These are phyloP conservation scores for Chamaea fasciata DNA, from an alignment of 2,113 vertebrate species.

Conservation along the genomic window DNA sequence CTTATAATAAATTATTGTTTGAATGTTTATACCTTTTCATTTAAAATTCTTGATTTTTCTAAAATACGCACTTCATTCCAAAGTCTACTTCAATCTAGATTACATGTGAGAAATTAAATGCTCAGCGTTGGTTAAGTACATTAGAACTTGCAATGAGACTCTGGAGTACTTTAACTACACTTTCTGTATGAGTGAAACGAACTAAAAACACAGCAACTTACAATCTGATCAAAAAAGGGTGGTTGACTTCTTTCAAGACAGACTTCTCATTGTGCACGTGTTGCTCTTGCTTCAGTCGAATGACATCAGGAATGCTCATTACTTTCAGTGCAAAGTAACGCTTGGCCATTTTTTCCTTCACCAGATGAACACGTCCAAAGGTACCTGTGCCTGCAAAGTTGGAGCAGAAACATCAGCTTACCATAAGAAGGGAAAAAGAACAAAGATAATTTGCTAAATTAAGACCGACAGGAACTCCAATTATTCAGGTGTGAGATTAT, in stretches of 20 bases:
- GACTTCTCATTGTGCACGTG: conserved; percentile 97
- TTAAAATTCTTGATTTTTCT: not conserved
- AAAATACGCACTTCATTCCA: not conserved
- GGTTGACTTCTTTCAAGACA: conserved; percentile 87
- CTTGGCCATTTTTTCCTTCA: conserved; percentile 80
- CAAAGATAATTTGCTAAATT: not conserved
- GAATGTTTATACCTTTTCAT: not conserved
- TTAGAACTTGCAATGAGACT: not conserved
- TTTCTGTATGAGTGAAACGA: not conserved
- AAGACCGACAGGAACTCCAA: not conserved
- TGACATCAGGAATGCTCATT: conserved; percentile 94
- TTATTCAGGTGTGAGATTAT: not conserved
- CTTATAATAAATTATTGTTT: not conserved
- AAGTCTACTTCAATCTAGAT: not conserved
- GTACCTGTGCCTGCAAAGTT: conserved; percentile 85
- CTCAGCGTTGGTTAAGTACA: not conserved
- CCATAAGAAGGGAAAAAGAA: not conserved
- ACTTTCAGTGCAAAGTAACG: conserved; percentile 89
- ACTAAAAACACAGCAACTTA: conserved; percentile 69
- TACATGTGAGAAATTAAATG: not conserved
- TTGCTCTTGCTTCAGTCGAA: conserved; percentile 93
- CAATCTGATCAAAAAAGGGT: conserved; percentile 91
- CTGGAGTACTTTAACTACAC: not conserved
- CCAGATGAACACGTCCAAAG: conserved; percentile 92
- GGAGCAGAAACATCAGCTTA: not conserved